Evolutionary conservation across 2,888 invertebrate genomes (phyloP).

Genomic region (Eristalis pertinax): DNA sequence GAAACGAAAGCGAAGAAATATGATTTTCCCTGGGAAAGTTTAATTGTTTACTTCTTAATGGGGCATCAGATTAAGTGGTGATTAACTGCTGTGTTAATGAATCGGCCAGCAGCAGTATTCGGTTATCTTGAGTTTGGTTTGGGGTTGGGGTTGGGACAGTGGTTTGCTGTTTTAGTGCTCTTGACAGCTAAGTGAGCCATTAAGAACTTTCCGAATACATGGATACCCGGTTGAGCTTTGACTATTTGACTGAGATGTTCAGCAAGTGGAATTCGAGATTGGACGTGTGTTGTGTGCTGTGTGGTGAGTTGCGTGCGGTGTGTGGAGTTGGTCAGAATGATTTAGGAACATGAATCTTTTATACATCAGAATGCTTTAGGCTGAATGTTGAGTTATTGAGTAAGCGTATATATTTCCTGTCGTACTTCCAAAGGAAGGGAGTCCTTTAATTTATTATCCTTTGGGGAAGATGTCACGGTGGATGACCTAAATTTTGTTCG

Average conservation of each 20-base stretch:
- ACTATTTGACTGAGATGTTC: slow-evolving; percentile 7
- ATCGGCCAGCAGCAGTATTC: slow-evolving; percentile 38
- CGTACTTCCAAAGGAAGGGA: background rate
- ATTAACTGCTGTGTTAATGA: slow-evolving; percentile 71
- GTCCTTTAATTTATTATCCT: background rate
- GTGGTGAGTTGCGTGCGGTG: background rate
- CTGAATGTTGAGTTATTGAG: background rate
- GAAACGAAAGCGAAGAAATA: slow-evolving; percentile 52
- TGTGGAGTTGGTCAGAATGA: background rate
- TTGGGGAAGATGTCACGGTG: too few species aligned
- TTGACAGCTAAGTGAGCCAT: slow-evolving; percentile 35
- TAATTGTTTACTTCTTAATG: slow-evolving; percentile 70
- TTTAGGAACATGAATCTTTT: background rate
- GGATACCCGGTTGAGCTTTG: background rate
- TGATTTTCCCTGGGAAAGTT: slow-evolving; percentile 67
- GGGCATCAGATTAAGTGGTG: slow-evolving; percentile 71
- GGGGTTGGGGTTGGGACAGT: background rate
- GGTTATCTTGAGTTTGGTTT: slow-evolving; percentile 36
- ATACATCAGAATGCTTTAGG: background rate
- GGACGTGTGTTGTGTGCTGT: background rate
- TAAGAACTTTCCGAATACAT: slow-evolving; percentile 24
- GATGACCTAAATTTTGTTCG: too few species aligned
- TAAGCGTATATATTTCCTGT: background rate
- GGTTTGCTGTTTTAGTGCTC: slow-evolving; percentile 11
- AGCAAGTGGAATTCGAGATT: background rate